Evolutionary conservation across 2,113 vertebrate genomes (phyloP).

Genomic region (Macquaria ambigua): DNA sequence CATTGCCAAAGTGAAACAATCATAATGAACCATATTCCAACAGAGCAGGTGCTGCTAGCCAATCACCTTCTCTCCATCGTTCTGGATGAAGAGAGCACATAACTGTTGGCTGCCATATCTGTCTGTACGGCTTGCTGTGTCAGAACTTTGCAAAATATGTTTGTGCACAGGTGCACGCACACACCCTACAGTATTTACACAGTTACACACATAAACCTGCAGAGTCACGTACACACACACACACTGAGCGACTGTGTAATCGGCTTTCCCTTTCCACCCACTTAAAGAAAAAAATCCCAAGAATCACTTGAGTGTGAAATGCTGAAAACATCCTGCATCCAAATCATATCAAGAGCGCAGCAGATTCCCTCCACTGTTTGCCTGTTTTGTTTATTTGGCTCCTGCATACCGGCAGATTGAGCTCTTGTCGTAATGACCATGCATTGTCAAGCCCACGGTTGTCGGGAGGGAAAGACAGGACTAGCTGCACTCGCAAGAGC

Average conservation of each 20-base stretch:
- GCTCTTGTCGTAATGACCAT: conserved; percentile 61
- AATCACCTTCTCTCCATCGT: background rate
- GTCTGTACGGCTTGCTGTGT: background rate
- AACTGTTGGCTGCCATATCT: background rate
- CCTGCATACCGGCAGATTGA: conserved; percentile 56
- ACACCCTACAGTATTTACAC: conserved; percentile 2
- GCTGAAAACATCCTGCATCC: conserved; percentile 62
- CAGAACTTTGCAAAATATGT: conserved; percentile 36
- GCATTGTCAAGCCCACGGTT: conserved; percentile 52
- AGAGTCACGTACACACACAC: conserved; percentile 27
- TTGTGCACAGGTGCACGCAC: conserved; percentile 36
- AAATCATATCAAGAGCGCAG: conserved; percentile 64
- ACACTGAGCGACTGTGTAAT: conserved; percentile 55
- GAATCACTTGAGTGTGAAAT: conserved; percentile 77
- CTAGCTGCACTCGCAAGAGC: conserved; percentile 35
- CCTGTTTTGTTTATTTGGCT: conserved; percentile 63
- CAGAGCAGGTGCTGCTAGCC: conserved; percentile 44
- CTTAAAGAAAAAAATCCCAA: conserved; percentile 42
- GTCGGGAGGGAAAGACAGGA: conserved; percentile 29
- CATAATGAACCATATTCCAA: background rate
- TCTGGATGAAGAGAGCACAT: conserved; percentile 8
- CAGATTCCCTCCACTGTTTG: conserved; percentile 52
- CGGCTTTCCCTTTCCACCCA: conserved; percentile 62
- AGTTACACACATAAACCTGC: conserved; percentile 17
- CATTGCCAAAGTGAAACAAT: conserved; percentile 1